Percentiles rank a stretch among this genome's conserved stretches.
Evolutionary conservation across 2,797 vertebrate genomes (phyloP).

Genomic region (Cynopterus sphinx): DNA sequence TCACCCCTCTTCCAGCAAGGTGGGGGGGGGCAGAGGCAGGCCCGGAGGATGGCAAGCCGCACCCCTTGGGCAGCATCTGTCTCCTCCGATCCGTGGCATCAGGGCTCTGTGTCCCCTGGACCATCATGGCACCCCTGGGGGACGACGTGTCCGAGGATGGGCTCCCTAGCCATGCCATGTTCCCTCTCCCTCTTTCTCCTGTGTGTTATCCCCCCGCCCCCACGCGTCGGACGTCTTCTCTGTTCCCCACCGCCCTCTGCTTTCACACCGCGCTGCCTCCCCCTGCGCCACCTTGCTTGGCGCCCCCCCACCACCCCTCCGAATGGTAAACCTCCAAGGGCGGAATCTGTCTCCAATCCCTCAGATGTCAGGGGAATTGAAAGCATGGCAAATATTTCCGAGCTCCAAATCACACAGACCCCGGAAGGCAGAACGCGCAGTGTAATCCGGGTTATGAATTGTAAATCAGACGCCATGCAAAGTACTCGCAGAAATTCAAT

Average conservation of each 20-base stretch:
- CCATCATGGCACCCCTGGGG: accelerated
- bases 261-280: not conserved
- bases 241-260: not conserved
- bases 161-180: accelerated
- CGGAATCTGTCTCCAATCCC: slow-evolving; percentile 64
- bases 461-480: slow-evolving; percentile 76
- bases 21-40: not conserved
- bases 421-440: slow-evolving; percentile 65
- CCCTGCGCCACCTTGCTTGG: not conserved
- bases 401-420: slow-evolving; percentile 71
- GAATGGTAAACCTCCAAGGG: slow-evolving; percentile 40
- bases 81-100: accelerated
- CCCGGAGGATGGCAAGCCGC: not conserved
- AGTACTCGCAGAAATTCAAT: slow-evolving; percentile 75
- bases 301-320: not conserved
- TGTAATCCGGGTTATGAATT: slow-evolving; percentile 77
- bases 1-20: not conserved
- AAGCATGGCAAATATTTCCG: slow-evolving; percentile 77
- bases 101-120: accelerated
- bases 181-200: not conserved
- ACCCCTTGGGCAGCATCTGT: not conserved
- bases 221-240: not conserved
- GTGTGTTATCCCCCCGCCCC: not conserved
- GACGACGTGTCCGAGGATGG: accelerated
- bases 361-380: slow-evolving; percentile 70